These are phyloP conservation scores for Crax fasciolata DNA, from an alignment of 2,797 vertebrate species.

Conservation along the genomic window DNA sequence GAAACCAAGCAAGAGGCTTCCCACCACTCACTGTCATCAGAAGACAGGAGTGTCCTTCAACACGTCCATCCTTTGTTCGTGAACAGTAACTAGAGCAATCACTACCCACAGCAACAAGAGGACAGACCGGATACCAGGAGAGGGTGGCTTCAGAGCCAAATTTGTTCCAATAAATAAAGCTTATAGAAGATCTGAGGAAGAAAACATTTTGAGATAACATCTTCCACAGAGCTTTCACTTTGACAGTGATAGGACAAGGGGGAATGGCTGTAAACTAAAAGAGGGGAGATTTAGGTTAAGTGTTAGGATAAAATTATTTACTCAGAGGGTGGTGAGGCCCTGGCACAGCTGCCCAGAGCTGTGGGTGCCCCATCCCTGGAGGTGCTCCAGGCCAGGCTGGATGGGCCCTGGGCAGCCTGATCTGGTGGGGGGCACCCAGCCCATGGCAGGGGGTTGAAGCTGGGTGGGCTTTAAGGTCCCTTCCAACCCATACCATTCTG, in stretches of 20 bases:
- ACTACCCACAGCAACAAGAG: neutral
- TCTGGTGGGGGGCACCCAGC: neutral
- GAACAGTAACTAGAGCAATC: neutral
- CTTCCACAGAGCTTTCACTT: neutral
- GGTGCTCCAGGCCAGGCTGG: neutral
- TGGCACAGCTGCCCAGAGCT: neutral
- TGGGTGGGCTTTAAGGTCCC: neutral
- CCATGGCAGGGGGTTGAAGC: neutral
- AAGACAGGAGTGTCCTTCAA: neutral
- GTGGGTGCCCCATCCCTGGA: neutral
- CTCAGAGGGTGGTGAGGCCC: neutral
- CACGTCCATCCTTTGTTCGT: neutral
- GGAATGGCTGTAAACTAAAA: neutral
- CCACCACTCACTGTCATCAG: neutral
- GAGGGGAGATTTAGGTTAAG: neutral
- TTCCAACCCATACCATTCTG: neutral
- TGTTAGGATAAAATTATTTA: neutral
- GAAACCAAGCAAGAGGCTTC: neutral
- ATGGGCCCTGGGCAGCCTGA: neutral
- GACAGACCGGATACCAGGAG: neutral
- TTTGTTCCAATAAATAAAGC: neutral
- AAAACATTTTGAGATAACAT: neutral
- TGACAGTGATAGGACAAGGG: neutral
- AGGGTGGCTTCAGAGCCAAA: neutral
- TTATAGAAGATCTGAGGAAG: neutral